phyloP scores from a whole-genome alignment of 2,888 invertebrate species.

The Byasa hedistus region DNA sequence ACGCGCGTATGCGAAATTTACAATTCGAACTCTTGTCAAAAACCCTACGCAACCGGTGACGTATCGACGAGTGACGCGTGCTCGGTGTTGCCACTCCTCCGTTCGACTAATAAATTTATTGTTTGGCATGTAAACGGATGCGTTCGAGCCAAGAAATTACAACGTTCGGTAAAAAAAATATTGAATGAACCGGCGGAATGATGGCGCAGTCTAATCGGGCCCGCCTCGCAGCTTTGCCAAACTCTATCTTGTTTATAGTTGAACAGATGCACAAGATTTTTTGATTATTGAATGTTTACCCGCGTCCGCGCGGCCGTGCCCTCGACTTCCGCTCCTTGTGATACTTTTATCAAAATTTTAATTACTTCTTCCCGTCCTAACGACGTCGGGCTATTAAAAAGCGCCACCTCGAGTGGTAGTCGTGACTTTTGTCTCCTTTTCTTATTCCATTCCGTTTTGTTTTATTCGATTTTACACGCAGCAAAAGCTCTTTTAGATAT shows the following conservation, averaged over 20 bases:
- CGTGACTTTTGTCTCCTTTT: slow-evolving; percentile 66
- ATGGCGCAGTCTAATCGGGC: slow-evolving; percentile 72
- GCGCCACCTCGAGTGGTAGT: slow-evolving; percentile 61
- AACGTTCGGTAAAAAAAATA: slow-evolving; percentile 75
- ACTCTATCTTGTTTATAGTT: slow-evolving; percentile 66
- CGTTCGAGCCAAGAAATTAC: slow-evolving; percentile 80
- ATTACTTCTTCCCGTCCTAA: slow-evolving; percentile 70
- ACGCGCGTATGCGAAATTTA: slow-evolving; percentile 50
- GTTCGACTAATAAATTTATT: slow-evolving; percentile 78
- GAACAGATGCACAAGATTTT: slow-evolving; percentile 61
- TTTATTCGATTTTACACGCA: slow-evolving; percentile 42
- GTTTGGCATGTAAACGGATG: slow-evolving; percentile 80
- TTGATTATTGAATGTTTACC: slow-evolving; percentile 55
- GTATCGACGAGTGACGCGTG: slow-evolving; percentile 66
- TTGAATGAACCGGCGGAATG: slow-evolving; percentile 76
- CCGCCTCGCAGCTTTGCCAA: slow-evolving; percentile 70
- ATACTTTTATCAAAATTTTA: slow-evolving; percentile 68
- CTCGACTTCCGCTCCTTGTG: slow-evolving; percentile 32
- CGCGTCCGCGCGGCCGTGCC: slow-evolving; percentile 37
- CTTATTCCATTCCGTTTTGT: slow-evolving; percentile 34
- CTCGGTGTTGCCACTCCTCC: slow-evolving; percentile 77
- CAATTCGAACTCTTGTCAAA: slow-evolving; percentile 62
- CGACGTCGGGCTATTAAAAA: slow-evolving; percentile 66
- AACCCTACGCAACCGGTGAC: slow-evolving; percentile 68
- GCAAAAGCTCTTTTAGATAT: slow-evolving; percentile 29